Base-by-base conservation (phyloP, 2,113 vertebrate species). In the Saguinus midas region DNA sequence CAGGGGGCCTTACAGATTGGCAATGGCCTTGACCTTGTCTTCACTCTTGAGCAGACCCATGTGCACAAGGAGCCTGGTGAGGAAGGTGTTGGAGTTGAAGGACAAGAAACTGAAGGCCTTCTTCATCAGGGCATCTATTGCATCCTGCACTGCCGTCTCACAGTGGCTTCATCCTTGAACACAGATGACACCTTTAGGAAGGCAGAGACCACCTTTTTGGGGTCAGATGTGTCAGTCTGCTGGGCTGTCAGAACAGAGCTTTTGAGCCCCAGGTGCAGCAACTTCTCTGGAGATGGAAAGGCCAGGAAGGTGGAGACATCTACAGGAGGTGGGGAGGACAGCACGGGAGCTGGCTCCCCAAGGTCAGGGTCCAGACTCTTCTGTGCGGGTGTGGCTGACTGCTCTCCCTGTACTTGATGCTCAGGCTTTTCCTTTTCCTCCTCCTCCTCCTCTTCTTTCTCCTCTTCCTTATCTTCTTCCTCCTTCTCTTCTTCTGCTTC, bases 1-100 rank as follows among this genome's bases (percentile, higher is more conserved):
- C 92, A 99, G 98, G 95, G 99, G 99, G 32, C 99, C 99, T 0
- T 99, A 98, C 40, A 99, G 99, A 73, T 99, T 99, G 8, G 98
- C 96, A 85, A 99, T 98, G 11, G 99, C 98, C 98, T 99, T 99
- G 96, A 99, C 98, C 96, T 99, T 99, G 84, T 99, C 99, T 98
- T 99, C 99, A 85, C 99, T 99, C 99, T 99, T 99, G 83, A 99
- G 98, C 16, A 99, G 98, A 45, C 99, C 99, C 97, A 99, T 99
- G 97, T 99, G 99, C 80, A 99, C 97, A 70, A 99, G 98, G 70
- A 99, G 98, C 35, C 98, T 98, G 32, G 99, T 99, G 83, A 99
- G 97, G 91, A 99, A 99, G 48, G 84, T 97, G 79, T 99, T 99
- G 14, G 98, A 98, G 97, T 99, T 99, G 98, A 99, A 99, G 32